A percentile compares a stretch with the other conserved stretches of the same genome.
Evolutionary conservation across 2,797 vertebrate genomes (phyloP).

Genomic region (Trachurus trachurus): DNA sequence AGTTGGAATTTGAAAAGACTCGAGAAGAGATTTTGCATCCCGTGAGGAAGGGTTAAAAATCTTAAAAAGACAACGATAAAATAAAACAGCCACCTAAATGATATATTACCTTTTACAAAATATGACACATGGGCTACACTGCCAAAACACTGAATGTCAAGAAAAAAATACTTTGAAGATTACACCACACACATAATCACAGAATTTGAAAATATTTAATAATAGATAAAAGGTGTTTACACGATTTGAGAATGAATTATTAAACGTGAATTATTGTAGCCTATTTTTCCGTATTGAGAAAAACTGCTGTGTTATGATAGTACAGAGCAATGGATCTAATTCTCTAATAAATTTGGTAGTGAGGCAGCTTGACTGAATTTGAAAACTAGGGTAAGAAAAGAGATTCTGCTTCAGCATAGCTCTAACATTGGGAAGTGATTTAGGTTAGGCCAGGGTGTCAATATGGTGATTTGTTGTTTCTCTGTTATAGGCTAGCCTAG

Average conservation of each 20-base stretch:
- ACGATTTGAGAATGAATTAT: constrained; percentile 5
- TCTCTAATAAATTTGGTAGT: neutral
- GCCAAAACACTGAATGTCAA: neutral
- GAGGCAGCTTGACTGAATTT: neutral
- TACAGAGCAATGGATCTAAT: neutral
- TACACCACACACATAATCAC: neutral
- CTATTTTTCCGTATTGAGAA: neutral
- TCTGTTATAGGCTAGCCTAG: no score
- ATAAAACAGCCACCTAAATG: neutral
- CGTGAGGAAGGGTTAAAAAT: neutral
- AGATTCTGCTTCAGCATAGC: neutral
- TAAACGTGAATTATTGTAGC: neutral
- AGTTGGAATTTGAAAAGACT: constrained; percentile 13
- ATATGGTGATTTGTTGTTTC: neutral
- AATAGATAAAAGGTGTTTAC: neutral
- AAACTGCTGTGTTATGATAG: neutral
- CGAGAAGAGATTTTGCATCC: neutral
- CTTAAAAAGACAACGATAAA: constrained; percentile 1
- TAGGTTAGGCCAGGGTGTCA: neutral
- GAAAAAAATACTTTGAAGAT: constrained; percentile 18
- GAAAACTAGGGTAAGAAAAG: constrained; percentile 6
- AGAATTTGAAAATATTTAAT: neutral
- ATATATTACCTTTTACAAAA: neutral
- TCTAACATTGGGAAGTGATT: neutral
- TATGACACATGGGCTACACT: neutral